Evolutionary conservation across 2,888 invertebrate genomes (phyloP).

Genomic region (Leptinotarsa juncta): DNA sequence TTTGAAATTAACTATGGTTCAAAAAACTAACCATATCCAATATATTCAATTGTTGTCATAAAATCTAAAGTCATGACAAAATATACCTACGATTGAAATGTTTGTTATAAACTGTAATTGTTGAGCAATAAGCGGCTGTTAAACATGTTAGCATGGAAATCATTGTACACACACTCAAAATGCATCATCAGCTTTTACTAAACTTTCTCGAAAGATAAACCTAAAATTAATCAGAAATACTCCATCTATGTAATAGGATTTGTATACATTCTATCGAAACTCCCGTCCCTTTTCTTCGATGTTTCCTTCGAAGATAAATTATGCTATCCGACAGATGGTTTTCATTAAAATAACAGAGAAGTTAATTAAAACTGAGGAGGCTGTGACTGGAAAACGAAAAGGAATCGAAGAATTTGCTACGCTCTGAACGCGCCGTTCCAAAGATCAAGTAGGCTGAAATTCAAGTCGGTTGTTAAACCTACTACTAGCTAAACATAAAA

Average conservation of each 20-base stretch:
- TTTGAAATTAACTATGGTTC: too few species aligned
- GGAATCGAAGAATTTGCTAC: slow-evolving; percentile 32
- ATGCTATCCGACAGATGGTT: slow-evolving; percentile 33
- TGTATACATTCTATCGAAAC: slow-evolving; percentile 1
- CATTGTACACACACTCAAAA: neutral
- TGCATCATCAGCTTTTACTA: neutral
- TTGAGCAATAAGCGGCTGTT: neutral
- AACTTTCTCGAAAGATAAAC: neutral
- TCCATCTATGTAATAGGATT: neutral
- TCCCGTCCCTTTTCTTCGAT: neutral
- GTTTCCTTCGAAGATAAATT: slow-evolving; percentile 32
- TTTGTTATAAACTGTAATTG: too few species aligned
- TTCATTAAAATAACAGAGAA: slow-evolving; percentile 39
- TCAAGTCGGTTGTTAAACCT: slow-evolving; percentile 4
- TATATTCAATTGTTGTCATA: too few species aligned
- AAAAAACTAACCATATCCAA: too few species aligned
- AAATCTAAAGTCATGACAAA: neutral
- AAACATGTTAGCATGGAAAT: neutral
- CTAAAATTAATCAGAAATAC: slow-evolving; percentile 4
- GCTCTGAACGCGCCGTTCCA: neutral
- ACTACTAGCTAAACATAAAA: neutral
- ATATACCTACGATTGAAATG: neutral
- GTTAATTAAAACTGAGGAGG: slow-evolving; percentile 37
- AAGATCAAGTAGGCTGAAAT: slow-evolving; percentile 4
- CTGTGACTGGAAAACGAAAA: slow-evolving; percentile 33